Conservation (phyloP, 2,113 vertebrate species). For the Osmerus mordax region DNA sequence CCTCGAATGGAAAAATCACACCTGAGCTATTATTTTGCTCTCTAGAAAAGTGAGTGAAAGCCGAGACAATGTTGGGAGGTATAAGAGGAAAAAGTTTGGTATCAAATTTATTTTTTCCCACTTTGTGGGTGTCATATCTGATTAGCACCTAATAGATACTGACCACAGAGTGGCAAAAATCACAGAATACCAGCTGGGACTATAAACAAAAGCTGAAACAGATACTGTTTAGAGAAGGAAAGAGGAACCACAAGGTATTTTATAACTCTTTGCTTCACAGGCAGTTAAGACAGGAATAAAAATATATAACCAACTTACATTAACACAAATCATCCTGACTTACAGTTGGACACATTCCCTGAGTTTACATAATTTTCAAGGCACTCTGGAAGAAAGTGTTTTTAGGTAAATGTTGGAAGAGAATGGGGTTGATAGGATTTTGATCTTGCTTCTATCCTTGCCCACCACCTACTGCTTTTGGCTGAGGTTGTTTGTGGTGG, state of each 20-base stretch:
- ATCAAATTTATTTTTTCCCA: slow-evolving; percentile 22
- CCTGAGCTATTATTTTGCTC: slow-evolving; percentile 30
- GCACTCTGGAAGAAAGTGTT: not conserved
- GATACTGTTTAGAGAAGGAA: slow-evolving; percentile 35
- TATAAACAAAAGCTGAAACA: slow-evolving; percentile 35
- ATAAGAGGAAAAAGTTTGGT: slow-evolving; percentile 13
- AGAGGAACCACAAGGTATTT: slow-evolving; percentile 4
- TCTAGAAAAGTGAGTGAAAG: slow-evolving; percentile 33
- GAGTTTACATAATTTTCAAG: not conserved
- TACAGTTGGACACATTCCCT: not conserved
- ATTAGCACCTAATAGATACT: slow-evolving; percentile 22
- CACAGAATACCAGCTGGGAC: slow-evolving; percentile 21
- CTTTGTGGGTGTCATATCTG: slow-evolving; percentile 20
- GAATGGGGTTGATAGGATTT: slow-evolving; percentile 1
- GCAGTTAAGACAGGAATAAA: slow-evolving; percentile 36
- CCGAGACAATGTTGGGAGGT: slow-evolving; percentile 30
- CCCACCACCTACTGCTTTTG: not conserved
- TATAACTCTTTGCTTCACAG: not conserved
- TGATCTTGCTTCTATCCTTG: not conserved
- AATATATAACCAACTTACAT: slow-evolving; percentile 4
- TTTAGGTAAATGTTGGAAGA: not conserved
- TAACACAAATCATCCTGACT: slow-evolving; percentile 9
- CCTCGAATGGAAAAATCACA: slow-evolving; percentile 48
- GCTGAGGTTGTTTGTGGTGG: not conserved
- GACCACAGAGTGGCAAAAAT: slow-evolving; percentile 16